Percentiles rank a stretch among this genome's conserved stretches.
These are phyloP conservation scores for Heteromormyrus szaboi DNA, from an alignment of 2,797 vertebrate species.

Conservation along the genomic window DNA sequence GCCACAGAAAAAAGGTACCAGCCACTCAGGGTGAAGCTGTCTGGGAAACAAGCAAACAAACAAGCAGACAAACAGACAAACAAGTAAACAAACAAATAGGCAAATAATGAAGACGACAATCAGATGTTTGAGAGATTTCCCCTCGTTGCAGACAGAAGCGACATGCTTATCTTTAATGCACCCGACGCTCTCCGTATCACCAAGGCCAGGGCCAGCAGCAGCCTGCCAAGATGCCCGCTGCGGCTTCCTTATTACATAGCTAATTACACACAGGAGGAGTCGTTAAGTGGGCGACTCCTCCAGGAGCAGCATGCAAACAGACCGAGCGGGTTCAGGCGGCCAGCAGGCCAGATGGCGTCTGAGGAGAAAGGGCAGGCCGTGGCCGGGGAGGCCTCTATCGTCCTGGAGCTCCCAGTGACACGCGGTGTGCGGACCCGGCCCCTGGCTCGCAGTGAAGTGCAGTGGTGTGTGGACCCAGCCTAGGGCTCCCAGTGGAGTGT, in stretches of 20 bases:
- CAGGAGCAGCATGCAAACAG: not conserved
- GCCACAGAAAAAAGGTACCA: not conserved
- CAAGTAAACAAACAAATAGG: not conserved
- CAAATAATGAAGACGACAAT: not conserved
- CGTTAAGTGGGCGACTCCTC: not conserved
- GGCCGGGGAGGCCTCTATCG: slow-evolving; percentile 42
- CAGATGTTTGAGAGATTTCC: not conserved
- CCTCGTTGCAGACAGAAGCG: not conserved
- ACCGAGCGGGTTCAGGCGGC: slow-evolving; percentile 18
- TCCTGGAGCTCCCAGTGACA: not conserved
- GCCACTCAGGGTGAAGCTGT: not conserved
- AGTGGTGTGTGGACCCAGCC: too few relatives aligned
- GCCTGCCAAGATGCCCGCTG: slow-evolving; percentile 37
- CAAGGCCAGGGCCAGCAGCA: not conserved
- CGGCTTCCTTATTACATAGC: slow-evolving; percentile 61
- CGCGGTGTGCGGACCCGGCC: not conserved
- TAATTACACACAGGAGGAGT: slow-evolving; percentile 65
- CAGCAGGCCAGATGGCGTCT: slow-evolving; percentile 59
- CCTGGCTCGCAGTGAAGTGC: too few relatives aligned
- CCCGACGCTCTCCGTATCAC: not conserved
- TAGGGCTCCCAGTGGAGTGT: too few relatives aligned
- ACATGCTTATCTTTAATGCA: not conserved
- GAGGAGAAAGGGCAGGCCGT: slow-evolving; percentile 44
- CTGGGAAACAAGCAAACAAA: not conserved
- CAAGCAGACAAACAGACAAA: not conserved